Conservation (phyloP, 2,797 vertebrate species). For the Eulemur coronatus region DNA sequence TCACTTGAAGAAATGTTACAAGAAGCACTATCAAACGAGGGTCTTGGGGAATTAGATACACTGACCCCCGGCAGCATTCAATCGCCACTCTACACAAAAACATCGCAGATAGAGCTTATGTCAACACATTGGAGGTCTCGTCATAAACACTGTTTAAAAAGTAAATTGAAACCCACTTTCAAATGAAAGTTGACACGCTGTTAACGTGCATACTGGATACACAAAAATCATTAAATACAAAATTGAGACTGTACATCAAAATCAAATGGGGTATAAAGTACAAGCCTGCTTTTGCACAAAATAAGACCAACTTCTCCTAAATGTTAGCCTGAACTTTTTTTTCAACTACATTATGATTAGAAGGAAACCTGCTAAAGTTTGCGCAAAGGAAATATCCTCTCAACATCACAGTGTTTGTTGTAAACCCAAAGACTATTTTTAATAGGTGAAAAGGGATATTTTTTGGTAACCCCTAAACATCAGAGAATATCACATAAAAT, state of each 20-base stretch:
- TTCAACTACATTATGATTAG: conserved; percentile 63
- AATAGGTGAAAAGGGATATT: conserved; percentile 85
- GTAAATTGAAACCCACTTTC: conserved; percentile 88
- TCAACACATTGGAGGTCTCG: conserved; percentile 83
- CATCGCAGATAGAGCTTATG: conserved; percentile 88
- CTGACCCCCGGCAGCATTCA: conserved; percentile 91
- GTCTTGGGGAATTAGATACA: conserved; percentile 86
- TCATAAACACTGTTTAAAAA: conserved; percentile 89
- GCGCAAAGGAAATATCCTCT: conserved; percentile 85
- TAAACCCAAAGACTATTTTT: conserved; percentile 91
- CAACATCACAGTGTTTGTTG: conserved; percentile 98
- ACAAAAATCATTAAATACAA: conserved; percentile 92
- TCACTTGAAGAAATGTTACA: conserved; percentile 92
- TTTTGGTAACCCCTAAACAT: conserved; percentile 68
- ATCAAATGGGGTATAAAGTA: conserved; percentile 91
- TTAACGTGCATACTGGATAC: conserved; percentile 94
- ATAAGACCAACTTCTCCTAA: conserved; percentile 79
- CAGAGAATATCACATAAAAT: conserved; percentile 79
- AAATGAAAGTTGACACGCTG: conserved; percentile 88
- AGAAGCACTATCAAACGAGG: conserved; percentile 95
- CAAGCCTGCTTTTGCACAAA: conserved; percentile 87
- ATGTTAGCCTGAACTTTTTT: conserved; percentile 78
- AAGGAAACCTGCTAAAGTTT: conserved; percentile 70
- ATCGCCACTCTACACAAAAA: conserved; percentile 91
- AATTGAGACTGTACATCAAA: conserved; percentile 93